phyloP scores from a whole-genome alignment of 2,113 vertebrate species.

The Ranitomeya imitator region DNA sequence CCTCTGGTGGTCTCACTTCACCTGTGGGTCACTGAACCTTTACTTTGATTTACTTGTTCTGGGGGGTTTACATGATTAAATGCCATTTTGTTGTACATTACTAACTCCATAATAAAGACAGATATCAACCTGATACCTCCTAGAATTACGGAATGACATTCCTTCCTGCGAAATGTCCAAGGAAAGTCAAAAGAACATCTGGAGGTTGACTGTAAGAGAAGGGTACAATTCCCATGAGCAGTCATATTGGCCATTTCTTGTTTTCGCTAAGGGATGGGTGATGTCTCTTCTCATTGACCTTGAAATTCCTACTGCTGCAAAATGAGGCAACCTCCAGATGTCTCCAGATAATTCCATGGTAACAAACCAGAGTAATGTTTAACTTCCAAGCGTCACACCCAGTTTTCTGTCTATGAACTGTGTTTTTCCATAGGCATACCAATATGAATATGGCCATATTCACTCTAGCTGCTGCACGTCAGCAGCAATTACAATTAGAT shows the following conservation, averaged over 20 bases:
- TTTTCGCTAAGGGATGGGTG: constrained; percentile 45
- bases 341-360: constrained; percentile 46
- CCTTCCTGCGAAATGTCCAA: constrained; percentile 31
- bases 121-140: constrained; percentile 32
- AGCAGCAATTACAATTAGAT: neutral
- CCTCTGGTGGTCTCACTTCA: neutral
- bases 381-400: constrained; percentile 46
- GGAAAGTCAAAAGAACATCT: constrained; percentile 49
- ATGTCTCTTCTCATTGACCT: constrained; percentile 41
- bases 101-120: neutral
- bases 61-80: neutral
- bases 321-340: constrained; percentile 45
- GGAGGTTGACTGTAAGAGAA: constrained; percentile 27
- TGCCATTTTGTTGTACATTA: neutral
- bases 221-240: constrained; percentile 12
- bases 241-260: constrained; percentile 52
- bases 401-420: constrained; percentile 19
- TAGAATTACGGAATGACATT: constrained; percentile 34
- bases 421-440: constrained; percentile 24
- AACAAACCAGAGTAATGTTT: constrained; percentile 42
- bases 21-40: neutral
- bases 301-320: constrained; percentile 48
- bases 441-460: neutral
- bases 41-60: neutral
- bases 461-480: neutral